phyloP scores from a whole-genome alignment of 2,797 vertebrate genomes.

The Gymnothorax javanicus region DNA sequence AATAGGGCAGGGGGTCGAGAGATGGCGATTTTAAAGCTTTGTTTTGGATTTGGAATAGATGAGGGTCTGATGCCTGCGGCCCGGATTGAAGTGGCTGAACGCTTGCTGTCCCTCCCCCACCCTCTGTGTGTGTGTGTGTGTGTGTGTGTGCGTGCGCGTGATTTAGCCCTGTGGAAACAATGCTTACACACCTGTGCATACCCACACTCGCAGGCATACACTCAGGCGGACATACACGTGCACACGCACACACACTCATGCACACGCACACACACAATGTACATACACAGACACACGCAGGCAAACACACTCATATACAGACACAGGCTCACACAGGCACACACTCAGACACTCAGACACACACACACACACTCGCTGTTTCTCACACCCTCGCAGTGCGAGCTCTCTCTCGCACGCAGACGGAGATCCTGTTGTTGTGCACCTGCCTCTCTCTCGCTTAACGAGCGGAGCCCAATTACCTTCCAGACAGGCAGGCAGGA shows the following conservation, averaged over 20 bases:
- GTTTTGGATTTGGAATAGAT: background rate
- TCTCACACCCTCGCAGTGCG: background rate
- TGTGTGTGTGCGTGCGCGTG: background rate
- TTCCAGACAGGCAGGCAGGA: background rate
- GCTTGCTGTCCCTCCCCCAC: background rate
- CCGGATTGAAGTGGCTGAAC: background rate
- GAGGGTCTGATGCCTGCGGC: too few species aligned
- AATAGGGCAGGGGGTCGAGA: background rate
- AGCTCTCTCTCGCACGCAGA: background rate
- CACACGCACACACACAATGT: background rate
- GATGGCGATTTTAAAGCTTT: background rate
- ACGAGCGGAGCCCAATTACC: constrained; percentile 23
- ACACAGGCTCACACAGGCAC: background rate
- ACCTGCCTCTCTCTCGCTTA: constrained; percentile 27
- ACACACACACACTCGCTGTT: background rate
- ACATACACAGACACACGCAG: background rate
- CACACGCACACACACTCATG: background rate
- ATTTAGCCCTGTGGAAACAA: too few species aligned
- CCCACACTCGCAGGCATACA: background rate
- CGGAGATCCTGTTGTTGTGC: background rate
- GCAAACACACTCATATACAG: background rate
- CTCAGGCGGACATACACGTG: background rate
- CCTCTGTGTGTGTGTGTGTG: background rate
- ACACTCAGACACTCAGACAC: background rate
- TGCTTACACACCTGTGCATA: background rate